phyloP scores from a whole-genome alignment of 1,140 invertebrate species.

The Leptinotarsa defecta region DNA sequence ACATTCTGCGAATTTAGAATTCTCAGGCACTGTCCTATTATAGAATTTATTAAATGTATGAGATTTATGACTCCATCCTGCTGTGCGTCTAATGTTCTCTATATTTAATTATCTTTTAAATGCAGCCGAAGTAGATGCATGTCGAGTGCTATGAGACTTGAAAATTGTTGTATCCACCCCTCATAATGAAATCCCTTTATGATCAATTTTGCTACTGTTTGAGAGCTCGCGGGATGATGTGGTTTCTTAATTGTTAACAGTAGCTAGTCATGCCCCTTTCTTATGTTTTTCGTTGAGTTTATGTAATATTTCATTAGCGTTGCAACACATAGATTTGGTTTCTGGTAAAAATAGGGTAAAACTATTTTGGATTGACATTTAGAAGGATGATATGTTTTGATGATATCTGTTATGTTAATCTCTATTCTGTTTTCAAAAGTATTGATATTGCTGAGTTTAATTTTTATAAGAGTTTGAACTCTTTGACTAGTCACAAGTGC shows the following conservation, averaged over 20 bases:
- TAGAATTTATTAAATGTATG: constrained; percentile 21
- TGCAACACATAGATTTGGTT: constrained; percentile 7
- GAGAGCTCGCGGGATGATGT: not conserved
- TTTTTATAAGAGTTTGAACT: not conserved
- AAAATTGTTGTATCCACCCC: not conserved
- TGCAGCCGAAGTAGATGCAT: too few species aligned
- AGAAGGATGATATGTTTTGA: constrained; percentile 50
- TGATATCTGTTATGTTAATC: constrained; percentile 8
- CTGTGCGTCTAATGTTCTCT: too few species aligned
- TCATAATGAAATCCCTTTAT: not conserved
- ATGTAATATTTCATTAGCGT: not conserved
- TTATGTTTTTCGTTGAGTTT: not conserved
- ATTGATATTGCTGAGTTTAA: not conserved
- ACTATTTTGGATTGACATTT: not conserved
- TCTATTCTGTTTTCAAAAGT: not conserved
- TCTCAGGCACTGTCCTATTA: constrained; percentile 15
- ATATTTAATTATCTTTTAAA: too few species aligned
- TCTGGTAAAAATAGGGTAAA: constrained; percentile 4
- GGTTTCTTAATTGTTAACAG: not conserved
- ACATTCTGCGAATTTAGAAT: not conserved
- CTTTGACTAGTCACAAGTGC: not conserved
- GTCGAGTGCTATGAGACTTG: too few species aligned
- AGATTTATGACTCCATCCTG: too few species aligned
- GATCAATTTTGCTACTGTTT: constrained; percentile 20
- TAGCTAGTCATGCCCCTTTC: not conserved